These are phyloP conservation scores for Idris sp. DNA, from an alignment of 1,140 invertebrate species.

Conservation along the genomic window DNA sequence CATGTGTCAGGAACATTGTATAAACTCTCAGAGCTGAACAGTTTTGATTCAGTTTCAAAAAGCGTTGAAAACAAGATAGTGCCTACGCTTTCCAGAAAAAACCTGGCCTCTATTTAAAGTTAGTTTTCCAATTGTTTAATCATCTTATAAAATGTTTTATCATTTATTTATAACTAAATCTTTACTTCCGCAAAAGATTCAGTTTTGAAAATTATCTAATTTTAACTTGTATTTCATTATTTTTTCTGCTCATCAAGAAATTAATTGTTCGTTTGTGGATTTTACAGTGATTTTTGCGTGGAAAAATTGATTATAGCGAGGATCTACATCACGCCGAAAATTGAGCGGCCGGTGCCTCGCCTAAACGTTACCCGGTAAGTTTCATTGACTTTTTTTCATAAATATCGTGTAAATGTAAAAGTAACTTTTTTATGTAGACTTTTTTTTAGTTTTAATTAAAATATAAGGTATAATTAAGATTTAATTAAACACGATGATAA, in stretches of 20 bases:
- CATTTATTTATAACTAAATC: too few relatives aligned
- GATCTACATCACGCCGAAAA: constrained; percentile 11
- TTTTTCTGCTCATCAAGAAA: too few relatives aligned
- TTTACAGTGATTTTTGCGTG: constrained; percentile 34
- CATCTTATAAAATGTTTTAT: too few relatives aligned
- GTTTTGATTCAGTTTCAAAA: constrained; percentile 52
- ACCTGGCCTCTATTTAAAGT: constrained; percentile 26
- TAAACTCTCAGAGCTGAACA: constrained; percentile 29
- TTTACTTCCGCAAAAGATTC: too few relatives aligned
- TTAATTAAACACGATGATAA: too few relatives aligned
- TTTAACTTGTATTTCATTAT: not conserved
- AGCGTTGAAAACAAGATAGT: constrained; percentile 38
- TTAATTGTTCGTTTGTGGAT: constrained; percentile 3
- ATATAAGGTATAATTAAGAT: too few relatives aligned
- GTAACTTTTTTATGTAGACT: too few relatives aligned
- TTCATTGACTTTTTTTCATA: too few relatives aligned
- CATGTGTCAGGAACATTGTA: constrained; percentile 41
- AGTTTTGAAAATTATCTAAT: too few relatives aligned
- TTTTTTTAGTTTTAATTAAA: too few relatives aligned
- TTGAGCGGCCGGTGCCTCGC: constrained; percentile 21
- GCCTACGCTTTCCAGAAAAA: constrained; percentile 14
- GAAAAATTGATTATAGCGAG: constrained; percentile 4
- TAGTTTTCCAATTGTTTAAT: too few relatives aligned
- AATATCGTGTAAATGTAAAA: too few relatives aligned
- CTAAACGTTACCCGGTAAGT: constrained; percentile 31